phyloP scores from a whole-genome alignment of 2,888 invertebrate species.

The Aspidiotus destructor region DNA sequence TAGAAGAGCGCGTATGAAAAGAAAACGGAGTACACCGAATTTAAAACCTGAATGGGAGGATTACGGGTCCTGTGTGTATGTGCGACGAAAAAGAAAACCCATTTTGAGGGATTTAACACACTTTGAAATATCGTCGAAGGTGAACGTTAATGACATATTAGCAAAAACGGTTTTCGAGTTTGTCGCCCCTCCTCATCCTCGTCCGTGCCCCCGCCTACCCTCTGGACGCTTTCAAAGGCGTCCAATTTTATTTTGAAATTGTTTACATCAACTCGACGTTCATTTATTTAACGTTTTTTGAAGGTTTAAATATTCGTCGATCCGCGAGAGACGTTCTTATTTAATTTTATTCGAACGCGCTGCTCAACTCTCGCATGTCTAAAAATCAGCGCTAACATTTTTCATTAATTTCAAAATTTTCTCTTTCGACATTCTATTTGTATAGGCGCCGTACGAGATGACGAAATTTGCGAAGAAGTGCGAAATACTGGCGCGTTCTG shows the following conservation, averaged over 20 bases:
- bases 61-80: slow-evolving; percentile 14
- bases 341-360: too few relatives aligned
- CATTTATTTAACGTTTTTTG: slow-evolving; percentile 28
- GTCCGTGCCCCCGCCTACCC: background rate
- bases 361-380: too few relatives aligned
- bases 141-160: slow-evolving; percentile 33
- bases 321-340: too few relatives aligned
- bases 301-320: slow-evolving; percentile 6
- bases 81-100: slow-evolving; percentile 19
- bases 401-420: too few relatives aligned
- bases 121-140: slow-evolving; percentile 31
- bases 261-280: slow-evolving; percentile 25
- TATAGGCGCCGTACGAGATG: too few relatives aligned
- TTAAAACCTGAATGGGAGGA: slow-evolving; percentile 30
- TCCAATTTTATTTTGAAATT: slow-evolving; percentile 26
- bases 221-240: slow-evolving; percentile 9
- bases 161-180: slow-evolving; percentile 15
- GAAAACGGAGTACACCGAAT: slow-evolving; percentile 28
- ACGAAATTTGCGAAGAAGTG: background rate
- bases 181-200: slow-evolving; percentile 5
- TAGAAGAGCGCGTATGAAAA: slow-evolving; percentile 22
- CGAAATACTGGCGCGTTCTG: background rate
- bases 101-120: slow-evolving; percentile 31
- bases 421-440: too few relatives aligned
- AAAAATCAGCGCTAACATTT: too few relatives aligned